phyloP scores from a whole-genome alignment of 2,797 vertebrate species.

The Manis crassicaudata region DNA sequence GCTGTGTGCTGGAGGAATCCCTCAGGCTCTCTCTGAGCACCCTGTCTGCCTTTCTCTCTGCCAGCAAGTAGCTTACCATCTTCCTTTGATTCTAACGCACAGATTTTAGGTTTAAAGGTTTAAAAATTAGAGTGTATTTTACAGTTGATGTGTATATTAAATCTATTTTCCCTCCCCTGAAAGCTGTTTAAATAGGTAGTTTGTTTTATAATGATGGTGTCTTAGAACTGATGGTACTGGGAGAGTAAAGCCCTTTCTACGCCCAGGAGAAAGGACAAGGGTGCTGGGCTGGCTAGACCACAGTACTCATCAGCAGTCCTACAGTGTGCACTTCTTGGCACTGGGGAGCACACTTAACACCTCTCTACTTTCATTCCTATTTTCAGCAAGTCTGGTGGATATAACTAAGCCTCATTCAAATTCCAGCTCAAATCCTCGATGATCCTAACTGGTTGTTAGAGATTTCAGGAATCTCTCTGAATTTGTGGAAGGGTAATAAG shows the following conservation, averaged over 20 bases:
- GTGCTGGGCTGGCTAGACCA: rapidly evolving
- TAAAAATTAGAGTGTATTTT: constrained; percentile 16
- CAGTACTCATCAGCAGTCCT: not conserved
- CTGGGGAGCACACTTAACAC: not conserved
- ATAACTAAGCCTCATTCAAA: not conserved
- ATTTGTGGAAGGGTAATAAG: not conserved
- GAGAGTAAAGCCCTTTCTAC: not conserved
- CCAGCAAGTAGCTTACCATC: not conserved
- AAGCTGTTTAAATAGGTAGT: not conserved
- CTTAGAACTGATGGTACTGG: not conserved
- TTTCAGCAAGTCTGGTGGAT: not conserved
- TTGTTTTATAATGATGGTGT: not conserved
- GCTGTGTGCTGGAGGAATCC: not conserved
- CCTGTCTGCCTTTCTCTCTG: not conserved
- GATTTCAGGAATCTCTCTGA: not conserved
- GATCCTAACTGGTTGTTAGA: not conserved
- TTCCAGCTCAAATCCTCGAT: not conserved
- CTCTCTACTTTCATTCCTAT: not conserved
- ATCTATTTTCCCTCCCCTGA: not conserved
- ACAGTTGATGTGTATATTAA: not conserved
- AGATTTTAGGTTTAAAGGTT: not conserved
- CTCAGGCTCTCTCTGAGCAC: not conserved
- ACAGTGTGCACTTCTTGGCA: rapidly evolving
- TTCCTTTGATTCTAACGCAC: not conserved
- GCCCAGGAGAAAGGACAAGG: not conserved